phyloP scores from a whole-genome alignment of 2,797 vertebrate species.

The Mastacembelus armatus region DNA sequence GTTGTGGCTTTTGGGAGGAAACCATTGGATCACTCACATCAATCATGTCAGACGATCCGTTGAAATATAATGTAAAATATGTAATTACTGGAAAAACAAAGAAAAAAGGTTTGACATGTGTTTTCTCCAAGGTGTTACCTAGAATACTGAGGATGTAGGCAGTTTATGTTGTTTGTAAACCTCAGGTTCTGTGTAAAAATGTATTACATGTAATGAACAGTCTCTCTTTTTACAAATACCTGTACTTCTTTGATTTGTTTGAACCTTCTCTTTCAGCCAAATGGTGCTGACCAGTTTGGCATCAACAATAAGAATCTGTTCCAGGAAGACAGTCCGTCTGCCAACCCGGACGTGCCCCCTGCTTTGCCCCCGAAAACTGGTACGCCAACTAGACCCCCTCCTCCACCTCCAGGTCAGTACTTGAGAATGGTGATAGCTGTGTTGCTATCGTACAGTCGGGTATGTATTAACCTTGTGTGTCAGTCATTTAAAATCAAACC shows the following conservation, averaged over 20 bases:
- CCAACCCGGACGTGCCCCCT: slow-evolving; percentile 89
- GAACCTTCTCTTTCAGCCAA: slow-evolving; percentile 80
- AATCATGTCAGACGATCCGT: not conserved
- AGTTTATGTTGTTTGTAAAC: not conserved
- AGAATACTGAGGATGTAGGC: too few species aligned
- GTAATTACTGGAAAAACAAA: too few species aligned
- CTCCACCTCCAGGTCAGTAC: slow-evolving; percentile 93
- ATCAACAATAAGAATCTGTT: slow-evolving; percentile 89
- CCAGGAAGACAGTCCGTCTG: slow-evolving; percentile 85
- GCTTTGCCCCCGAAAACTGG: slow-evolving; percentile 96
- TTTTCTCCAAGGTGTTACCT: too few species aligned
- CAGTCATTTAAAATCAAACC: not conserved
- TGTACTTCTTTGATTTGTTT: slow-evolving; percentile 1
- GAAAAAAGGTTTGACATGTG: too few species aligned
- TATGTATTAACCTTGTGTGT: not conserved
- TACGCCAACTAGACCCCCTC: slow-evolving; percentile 95
- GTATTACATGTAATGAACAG: not conserved
- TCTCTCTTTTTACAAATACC: too few species aligned
- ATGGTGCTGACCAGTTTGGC: slow-evolving; percentile 89
- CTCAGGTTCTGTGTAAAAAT: not conserved
- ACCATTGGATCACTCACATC: not conserved
- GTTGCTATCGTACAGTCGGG: not conserved
- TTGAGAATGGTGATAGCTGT: not conserved
- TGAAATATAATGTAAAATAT: not conserved
- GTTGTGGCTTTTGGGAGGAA: slow-evolving; percentile 35